Conservation (phyloP, 2,113 vertebrate genomes). For the Apodemus speciosus region DNA sequence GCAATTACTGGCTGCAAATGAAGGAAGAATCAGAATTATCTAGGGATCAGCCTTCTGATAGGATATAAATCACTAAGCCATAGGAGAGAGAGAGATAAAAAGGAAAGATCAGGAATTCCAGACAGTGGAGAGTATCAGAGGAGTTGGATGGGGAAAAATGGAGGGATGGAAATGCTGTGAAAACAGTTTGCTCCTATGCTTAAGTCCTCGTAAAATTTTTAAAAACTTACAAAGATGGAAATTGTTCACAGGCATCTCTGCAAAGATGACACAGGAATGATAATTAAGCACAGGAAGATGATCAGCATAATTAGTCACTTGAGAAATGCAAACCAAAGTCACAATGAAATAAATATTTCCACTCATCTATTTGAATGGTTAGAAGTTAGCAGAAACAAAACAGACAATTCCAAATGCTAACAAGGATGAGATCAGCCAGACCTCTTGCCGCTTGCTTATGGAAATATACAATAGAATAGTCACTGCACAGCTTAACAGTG, state of each 20-base stretch:
- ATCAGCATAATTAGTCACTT: background rate
- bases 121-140: background rate
- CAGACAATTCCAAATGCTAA: slow-evolving; percentile 1
- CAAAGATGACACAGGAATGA: background rate
- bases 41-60: background rate
- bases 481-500: background rate
- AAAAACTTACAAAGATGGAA: background rate
- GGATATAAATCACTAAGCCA: background rate
- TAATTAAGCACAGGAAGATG: slow-evolving; percentile 10
- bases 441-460: background rate
- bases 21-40: background rate
- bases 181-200: background rate
- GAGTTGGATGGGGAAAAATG: background rate
- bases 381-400: slow-evolving; percentile 38
- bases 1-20: background rate
- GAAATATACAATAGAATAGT: background rate
- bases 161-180: background rate
- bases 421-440: background rate
- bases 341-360: background rate
- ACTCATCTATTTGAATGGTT: background rate
- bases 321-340: slow-evolving; percentile 27
- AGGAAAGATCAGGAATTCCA: background rate
- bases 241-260: background rate
- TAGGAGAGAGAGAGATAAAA: background rate
- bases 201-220: background rate